Percentiles rank a stretch among this genome's conserved stretches.
Conservation (phyloP, 2,888 invertebrate species). For the Odontomyia ornata region DNA sequence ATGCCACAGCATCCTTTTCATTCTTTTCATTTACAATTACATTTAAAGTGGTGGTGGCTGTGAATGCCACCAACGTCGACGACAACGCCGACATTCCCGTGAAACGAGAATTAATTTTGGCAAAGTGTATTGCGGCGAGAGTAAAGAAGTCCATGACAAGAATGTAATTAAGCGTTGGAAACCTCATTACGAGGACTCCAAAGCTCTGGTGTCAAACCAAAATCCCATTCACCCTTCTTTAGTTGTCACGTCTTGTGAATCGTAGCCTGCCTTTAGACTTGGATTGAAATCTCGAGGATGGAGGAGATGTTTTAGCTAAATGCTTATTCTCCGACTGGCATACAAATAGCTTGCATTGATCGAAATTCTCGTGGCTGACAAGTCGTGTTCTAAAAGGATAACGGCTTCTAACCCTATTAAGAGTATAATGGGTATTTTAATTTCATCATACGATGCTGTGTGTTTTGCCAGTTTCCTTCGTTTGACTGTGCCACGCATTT, state of each 20-base stretch:
- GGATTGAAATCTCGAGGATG: neutral
- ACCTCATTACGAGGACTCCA: conserved; percentile 28
- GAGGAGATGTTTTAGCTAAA: neutral
- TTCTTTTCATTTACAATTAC: neutral
- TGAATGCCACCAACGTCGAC: neutral
- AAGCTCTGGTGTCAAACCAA: neutral
- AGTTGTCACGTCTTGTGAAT: neutral
- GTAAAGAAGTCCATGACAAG: conserved; percentile 45
- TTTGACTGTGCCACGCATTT: neutral
- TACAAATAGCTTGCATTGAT: conserved; percentile 41
- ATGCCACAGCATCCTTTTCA: neutral
- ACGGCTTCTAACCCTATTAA: conserved; percentile 39
- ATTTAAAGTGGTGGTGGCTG: neutral
- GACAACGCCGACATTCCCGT: conserved; percentile 4
- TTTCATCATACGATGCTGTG: conserved; percentile 10
- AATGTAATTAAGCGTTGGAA: conserved; percentile 44
- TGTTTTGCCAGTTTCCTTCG: neutral
- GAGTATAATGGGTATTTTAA: conserved; percentile 37
- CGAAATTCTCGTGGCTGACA: neutral
- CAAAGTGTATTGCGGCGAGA: conserved; percentile 43
- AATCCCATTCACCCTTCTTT: neutral
- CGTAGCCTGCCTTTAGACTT: neutral
- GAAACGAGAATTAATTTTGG: conserved; percentile 40
- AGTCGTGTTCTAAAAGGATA: conserved; percentile 31
- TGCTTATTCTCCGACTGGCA: conserved; percentile 29